Evolutionary conservation across 2,888 invertebrate genomes (phyloP), one percentile per base, ranked within the genome.

Genomic region (Aporophyla nigra): DNA sequence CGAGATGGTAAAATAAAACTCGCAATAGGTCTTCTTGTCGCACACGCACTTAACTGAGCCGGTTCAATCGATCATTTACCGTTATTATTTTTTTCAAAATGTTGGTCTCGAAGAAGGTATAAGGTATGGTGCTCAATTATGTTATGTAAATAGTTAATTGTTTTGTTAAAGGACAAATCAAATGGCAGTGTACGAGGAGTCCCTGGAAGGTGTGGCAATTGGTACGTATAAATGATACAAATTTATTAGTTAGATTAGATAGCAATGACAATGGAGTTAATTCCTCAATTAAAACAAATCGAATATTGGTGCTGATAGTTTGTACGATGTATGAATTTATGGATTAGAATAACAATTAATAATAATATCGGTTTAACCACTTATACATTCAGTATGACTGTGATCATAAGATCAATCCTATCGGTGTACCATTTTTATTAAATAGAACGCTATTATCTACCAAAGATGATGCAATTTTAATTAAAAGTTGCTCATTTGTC

Each of bases 141-240:
- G 51, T 51, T 51, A 51, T 51, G 19, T 19, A 10, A 63, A 19
- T 5, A 12, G 43, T 56, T 19, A n/a, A 89, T 82, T 91, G 73
- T 90, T 73, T 83, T 80, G 74, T 83, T 93, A 33, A 74, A 96
- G 96, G 96, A 90, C 96, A 5, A 96, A 96, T 88, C 92, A 94
- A 91, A 95, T 96, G 94, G 95, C 95, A 27, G 24, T 58, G 3
- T 91, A 94, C 67, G 95, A 96, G 84, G 93, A 92, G 80, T 91
- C 91, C 80, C 87, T 91, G 70, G 92, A 71, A 0, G 93, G 92
- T 74, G 90, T 76, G 56, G 88, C 88, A 76, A 87, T 93, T 82
- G 96, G 96, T 96, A 80, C 81, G 91, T 86, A 74, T n/a, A 56
- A 14, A 27, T 58, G 4, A 46, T 59, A 27, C 7, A 54, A 19